Base-by-base conservation (phyloP, 2,888 invertebrate genomes). In the Marronus borbonicus region DNA sequence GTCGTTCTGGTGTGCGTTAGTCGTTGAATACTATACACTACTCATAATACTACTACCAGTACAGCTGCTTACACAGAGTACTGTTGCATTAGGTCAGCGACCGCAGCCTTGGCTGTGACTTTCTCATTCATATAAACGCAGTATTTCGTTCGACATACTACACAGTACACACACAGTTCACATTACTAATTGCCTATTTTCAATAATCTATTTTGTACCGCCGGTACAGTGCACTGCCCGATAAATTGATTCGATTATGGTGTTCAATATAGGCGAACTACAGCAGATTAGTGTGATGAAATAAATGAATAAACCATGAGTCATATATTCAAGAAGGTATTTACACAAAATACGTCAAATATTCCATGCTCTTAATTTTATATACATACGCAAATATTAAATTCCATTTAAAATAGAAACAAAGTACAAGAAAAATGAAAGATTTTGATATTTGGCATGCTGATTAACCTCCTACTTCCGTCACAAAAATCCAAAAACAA, bases 41-140 rank as follows among this genome's bases (percentile, higher is more conserved):
- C 77, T 77, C 77, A 77, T 77, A 77, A 77, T 77, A 77, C 70
- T 81, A 81, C 82, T 81, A 80, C 81, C 80, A 80, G 82, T 82
- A 81, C 82, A 81, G 81, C 82, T 83, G 83, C 82, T 85, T 87
- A 88, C 87, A 85, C 85, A 84, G 85, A 84, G 86, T 87, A 88
- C 87, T 86, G 87, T 88, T 88, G 86, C 84, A 86, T 84, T 83
- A 86, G 88, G 87, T 87, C 87, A 86, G 84, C 85, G 87, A 87
- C 87, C 88, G 84, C 86, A 87, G 87, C 87, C 88, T 87, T 87
- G 88, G 87, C 87, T 88, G 86, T 87, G 87, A 87, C 87, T 87
- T 87, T 87, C 87, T 84, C 87, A 87, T 87, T 87, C 86, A 86
- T 85, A 82, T 83, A 70, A 77, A 70, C 77, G 72, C 58, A 72